phyloP scores from a whole-genome alignment of 2,888 invertebrate genomes.

The Drosophila falleni region DNA sequence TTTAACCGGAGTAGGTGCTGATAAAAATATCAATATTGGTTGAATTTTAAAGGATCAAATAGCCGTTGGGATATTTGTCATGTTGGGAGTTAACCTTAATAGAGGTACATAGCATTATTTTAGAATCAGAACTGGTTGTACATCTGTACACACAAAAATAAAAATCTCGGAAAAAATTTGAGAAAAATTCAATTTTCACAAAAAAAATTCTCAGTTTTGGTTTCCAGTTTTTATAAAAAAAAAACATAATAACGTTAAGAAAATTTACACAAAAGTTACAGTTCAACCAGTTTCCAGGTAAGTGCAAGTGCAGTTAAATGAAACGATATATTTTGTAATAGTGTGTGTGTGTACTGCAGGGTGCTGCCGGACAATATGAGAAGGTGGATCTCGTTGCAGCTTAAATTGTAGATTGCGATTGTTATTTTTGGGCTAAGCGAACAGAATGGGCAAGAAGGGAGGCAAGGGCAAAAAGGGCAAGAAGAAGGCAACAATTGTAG shows the following conservation, averaged over 20 bases:
- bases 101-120: slow-evolving; percentile 19
- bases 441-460: slow-evolving; percentile 56
- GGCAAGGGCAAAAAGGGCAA: slow-evolving; percentile 62
- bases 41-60: slow-evolving; percentile 4
- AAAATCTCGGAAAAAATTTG: slow-evolving; percentile 58
- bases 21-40: neutral
- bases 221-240: slow-evolving; percentile 11
- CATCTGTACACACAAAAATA: slow-evolving; percentile 45
- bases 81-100: neutral
- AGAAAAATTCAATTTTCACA: slow-evolving; percentile 33
- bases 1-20: neutral
- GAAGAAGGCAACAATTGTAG: slow-evolving; percentile 29
- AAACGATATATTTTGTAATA: too few relatives aligned
- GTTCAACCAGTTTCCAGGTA: slow-evolving; percentile 25
- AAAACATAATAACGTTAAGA: neutral
- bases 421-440: slow-evolving; percentile 13
- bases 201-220: slow-evolving; percentile 22
- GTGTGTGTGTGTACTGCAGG: neutral
- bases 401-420: slow-evolving; percentile 2
- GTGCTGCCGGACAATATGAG: slow-evolving; percentile 22
- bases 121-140: slow-evolving; percentile 58
- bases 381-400: slow-evolving; percentile 6
- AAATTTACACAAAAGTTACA: neutral
- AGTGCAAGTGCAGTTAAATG: neutral
- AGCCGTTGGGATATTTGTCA: neutral